Base-by-base conservation (phyloP, 2,888 invertebrate species). In the Dorcus hopei region DNA sequence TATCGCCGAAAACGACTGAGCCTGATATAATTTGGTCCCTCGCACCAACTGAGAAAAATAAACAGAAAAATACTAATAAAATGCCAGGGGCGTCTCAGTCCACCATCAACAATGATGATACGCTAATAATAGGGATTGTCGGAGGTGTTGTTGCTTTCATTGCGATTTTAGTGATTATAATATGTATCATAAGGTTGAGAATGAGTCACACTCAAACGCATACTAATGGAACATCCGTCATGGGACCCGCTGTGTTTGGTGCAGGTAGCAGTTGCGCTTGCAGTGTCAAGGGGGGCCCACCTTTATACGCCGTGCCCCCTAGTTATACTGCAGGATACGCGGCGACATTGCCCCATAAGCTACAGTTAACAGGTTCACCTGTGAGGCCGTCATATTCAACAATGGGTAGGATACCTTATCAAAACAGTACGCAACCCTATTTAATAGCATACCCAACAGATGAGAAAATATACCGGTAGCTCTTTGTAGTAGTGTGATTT, bases 61-160 rank as follows among this genome's bases (percentile, higher is more conserved):
- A 40, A 19, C 23, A 39, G 1, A 52, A 48, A n/a, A 41, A 49
- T 1, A 50, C 52, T 4, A 82, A 84, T 53, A 88, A 87, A 76
- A 83, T 82, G 47, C 83, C 83, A 9, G 82, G 80, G 33, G 75
- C 81, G 2, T 83, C 83, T 2, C 81, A 82, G 58, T 81, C 83
- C 7, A 80, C 87, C 0, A 83, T 91, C 9, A 88, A 85, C 55
- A 94, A 93, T 70, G 95, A 95, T 69, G 95, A 95, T 68, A 94
- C 93, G 3, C 81, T 95, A n/a, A 95, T 95, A 52, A 95, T 95
- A 59, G 93, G 93, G n/a, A 95, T 95, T 65, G 94, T 95, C 0
- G 94, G 94, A 0, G 94, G 95, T 1, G 94, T 95, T 1, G 93
- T 95, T 0, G 93, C 91, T 1, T 93, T 95, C 73, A 93, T 95